These are phyloP conservation scores for Mobula birostris DNA, from an alignment of 2,113 vertebrate species.

Conservation along the genomic window DNA sequence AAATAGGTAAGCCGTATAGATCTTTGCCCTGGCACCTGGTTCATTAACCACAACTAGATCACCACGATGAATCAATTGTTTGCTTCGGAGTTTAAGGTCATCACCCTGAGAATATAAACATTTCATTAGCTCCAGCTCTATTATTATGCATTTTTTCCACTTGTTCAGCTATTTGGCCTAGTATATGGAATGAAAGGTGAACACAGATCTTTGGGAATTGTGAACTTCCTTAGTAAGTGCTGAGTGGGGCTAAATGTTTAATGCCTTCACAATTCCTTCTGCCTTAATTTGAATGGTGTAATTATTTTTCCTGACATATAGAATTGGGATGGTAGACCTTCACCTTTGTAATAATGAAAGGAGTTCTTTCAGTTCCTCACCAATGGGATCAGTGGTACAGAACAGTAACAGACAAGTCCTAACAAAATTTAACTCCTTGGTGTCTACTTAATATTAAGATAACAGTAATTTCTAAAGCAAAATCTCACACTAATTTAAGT, in stretches of 20 bases:
- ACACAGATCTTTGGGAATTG: not conserved
- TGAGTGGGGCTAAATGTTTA: not conserved
- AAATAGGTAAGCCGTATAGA: not conserved
- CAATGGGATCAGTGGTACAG: not conserved
- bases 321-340: not conserved
- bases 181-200: not conserved
- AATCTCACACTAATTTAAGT: no score
- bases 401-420: no score
- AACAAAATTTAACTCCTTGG: not conserved
- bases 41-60: not conserved
- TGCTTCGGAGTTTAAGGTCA: not conserved
- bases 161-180: not conserved
- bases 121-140: not conserved
- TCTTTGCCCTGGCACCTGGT: not conserved
- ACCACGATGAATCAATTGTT: not conserved
- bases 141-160: not conserved
- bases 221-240: not conserved
- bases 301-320: not conserved
- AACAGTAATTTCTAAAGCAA: not conserved
- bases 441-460: not conserved
- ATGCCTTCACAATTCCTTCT: not conserved
- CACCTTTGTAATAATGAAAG: not conserved
- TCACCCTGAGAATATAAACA: slow-evolving; percentile 14
- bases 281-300: no score
- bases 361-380: not conserved